A percentile compares a stretch with the other conserved stretches of the same genome.
Evolutionary conservation across 2,797 vertebrate species (phyloP).

Genomic region (Bradypodion pumilum): DNA sequence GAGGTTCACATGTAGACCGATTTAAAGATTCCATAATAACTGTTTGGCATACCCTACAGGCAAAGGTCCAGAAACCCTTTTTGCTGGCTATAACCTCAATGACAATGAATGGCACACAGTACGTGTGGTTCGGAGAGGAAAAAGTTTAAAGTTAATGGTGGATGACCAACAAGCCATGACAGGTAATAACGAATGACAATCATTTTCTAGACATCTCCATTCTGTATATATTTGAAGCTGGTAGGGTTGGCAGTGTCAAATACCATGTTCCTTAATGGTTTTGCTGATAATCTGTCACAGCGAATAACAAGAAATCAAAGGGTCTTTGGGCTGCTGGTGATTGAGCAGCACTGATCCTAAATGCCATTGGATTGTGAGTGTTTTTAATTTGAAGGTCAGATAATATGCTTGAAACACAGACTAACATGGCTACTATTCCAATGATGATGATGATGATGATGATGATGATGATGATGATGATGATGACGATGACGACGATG

Average conservation of each 20-base stretch:
- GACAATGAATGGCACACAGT: slow-evolving; percentile 99
- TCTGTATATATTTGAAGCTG: background rate
- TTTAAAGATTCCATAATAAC: slow-evolving; percentile 81
- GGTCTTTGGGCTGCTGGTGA: background rate
- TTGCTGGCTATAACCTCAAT: slow-evolving; percentile 99
- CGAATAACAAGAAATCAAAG: background rate
- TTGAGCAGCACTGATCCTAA: background rate
- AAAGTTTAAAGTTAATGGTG: slow-evolving; percentile 95
- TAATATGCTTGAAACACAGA: too few relatives aligned
- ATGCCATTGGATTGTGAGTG: background rate
- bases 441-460: too few relatives aligned
- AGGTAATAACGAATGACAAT: slow-evolving; percentile 72
- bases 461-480: too few relatives aligned
- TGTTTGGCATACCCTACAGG: slow-evolving; percentile 98
- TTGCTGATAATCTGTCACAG: background rate
- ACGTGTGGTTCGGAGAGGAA: slow-evolving; percentile 96
- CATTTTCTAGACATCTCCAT: background rate
- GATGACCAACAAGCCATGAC: slow-evolving; percentile 94
- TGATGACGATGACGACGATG: too few relatives aligned
- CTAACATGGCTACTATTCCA: too few relatives aligned
- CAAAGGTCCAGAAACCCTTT: slow-evolving; percentile 99
- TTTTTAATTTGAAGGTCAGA: background rate
- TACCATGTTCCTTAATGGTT: background rate
- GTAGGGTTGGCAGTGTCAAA: too few relatives aligned
- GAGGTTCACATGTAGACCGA: slow-evolving; percentile 76